Conservation (phyloP, 35 echinoderm and acorn worm genomes). For the Amphiura filiformis region DNA sequence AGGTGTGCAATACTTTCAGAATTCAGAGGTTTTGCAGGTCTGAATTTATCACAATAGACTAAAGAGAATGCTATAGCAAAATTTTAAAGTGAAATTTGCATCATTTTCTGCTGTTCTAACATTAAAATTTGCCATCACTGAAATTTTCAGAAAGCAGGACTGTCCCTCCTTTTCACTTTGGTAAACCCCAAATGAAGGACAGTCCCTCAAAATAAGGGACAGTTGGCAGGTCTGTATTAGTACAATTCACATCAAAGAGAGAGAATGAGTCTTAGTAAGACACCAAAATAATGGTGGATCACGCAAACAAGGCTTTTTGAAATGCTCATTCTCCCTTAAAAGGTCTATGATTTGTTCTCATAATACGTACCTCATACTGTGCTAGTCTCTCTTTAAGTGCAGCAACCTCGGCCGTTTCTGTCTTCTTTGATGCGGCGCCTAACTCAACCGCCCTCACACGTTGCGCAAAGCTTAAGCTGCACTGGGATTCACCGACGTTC, state of each 20-base stretch:
- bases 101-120: too few relatives aligned
- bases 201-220: too few relatives aligned
- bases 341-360: too few relatives aligned
- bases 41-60: too few relatives aligned
- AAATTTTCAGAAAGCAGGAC: too few relatives aligned
- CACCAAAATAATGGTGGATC: neutral
- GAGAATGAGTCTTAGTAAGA: neutral
- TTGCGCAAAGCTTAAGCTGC: slow-evolving; percentile 92
- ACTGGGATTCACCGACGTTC: slow-evolving; percentile 81
- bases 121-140: too few relatives aligned
- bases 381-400: slow-evolving; percentile 77
- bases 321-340: neutral
- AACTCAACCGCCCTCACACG: slow-evolving; percentile 85
- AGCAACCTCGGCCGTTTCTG: slow-evolving; percentile 92
- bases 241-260: neutral
- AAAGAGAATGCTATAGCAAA: too few relatives aligned
- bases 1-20: too few relatives aligned
- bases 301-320: neutral
- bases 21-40: too few relatives aligned
- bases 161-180: too few relatives aligned
- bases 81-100: too few relatives aligned
- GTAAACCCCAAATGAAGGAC: too few relatives aligned
- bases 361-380: slow-evolving; percentile 84
- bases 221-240: neutral
- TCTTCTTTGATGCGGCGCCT: slow-evolving; percentile 73